These are phyloP conservation scores for Ennomos erosarius DNA, from an alignment of 2,888 invertebrate genomes.

Conservation along the genomic window DNA sequence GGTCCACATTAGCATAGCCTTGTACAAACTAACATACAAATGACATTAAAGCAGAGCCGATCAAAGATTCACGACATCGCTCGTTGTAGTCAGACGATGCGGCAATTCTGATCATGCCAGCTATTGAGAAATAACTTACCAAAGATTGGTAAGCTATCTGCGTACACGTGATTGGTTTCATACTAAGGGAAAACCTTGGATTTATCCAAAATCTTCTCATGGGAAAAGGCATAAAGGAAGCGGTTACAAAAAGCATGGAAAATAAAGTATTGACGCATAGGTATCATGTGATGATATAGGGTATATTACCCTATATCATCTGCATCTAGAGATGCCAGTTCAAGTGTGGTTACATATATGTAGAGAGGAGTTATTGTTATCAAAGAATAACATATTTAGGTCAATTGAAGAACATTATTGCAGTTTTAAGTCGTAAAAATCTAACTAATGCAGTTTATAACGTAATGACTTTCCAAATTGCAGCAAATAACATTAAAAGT, in stretches of 20 bases:
- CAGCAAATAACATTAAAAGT: neutral
- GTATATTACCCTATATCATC: too few relatives aligned
- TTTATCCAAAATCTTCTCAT: neutral
- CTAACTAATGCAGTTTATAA: neutral
- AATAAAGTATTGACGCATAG: too few relatives aligned
- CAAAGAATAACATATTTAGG: too few relatives aligned
- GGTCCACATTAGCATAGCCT: conserved; percentile 60
- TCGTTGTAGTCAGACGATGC: conserved; percentile 56
- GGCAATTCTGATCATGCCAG: conserved; percentile 67
- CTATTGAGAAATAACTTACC: conserved; percentile 51
- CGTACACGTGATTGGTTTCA: conserved; percentile 19
- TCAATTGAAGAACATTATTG: neutral
- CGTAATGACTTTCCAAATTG: conserved; percentile 1
- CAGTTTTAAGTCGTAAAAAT: neutral
- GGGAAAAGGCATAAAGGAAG: too few relatives aligned
- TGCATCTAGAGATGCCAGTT: too few relatives aligned
- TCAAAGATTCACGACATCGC: conserved; percentile 65
- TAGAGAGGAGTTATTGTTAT: too few relatives aligned
- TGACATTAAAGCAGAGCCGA: conserved; percentile 48
- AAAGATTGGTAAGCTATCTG: conserved; percentile 6
- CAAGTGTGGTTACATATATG: too few relatives aligned
- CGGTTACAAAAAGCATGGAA: too few relatives aligned
- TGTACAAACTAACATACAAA: conserved; percentile 57
- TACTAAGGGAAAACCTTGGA: conserved; percentile 15
- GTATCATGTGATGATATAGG: too few relatives aligned